phyloP scores from a whole-genome alignment of 23 tunicate genomes.

The Corella eumyota region DNA sequence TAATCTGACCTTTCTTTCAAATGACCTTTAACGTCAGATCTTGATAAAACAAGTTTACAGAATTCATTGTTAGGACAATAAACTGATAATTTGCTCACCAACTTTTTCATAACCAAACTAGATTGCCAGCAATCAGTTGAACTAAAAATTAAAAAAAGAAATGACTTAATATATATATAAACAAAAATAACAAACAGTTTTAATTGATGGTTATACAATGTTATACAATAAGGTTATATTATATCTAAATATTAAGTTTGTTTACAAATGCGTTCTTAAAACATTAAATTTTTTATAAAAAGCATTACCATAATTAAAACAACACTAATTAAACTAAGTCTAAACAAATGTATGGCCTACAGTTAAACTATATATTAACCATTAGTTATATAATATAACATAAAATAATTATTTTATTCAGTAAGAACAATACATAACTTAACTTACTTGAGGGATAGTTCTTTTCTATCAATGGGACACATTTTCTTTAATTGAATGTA shows the following conservation, averaged over 20 bases:
- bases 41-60: constrained; percentile 30
- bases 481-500: constrained; percentile 49
- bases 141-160: constrained; percentile 1
- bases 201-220: not conserved
- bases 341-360: too few species aligned
- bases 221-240: not conserved
- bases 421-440: too few species aligned
- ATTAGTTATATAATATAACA: too few species aligned
- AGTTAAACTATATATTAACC: too few species aligned
- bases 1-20: constrained; percentile 36
- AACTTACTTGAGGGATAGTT: constrained; percentile 26
- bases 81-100: constrained; percentile 54
- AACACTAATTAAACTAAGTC: too few species aligned
- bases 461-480: constrained; percentile 75
- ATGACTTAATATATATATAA: not conserved
- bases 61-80: constrained; percentile 44
- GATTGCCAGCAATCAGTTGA: constrained; percentile 76
- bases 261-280: not conserved
- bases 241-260: not conserved
- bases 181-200: not conserved
- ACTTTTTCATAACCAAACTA: constrained; percentile 56
- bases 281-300: too few species aligned
- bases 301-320: too few species aligned
- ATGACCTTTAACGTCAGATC: constrained; percentile 50
- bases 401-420: too few species aligned